Conservation (phyloP, 2,113 vertebrate genomes). For the Oenanthe melanoleuca region DNA sequence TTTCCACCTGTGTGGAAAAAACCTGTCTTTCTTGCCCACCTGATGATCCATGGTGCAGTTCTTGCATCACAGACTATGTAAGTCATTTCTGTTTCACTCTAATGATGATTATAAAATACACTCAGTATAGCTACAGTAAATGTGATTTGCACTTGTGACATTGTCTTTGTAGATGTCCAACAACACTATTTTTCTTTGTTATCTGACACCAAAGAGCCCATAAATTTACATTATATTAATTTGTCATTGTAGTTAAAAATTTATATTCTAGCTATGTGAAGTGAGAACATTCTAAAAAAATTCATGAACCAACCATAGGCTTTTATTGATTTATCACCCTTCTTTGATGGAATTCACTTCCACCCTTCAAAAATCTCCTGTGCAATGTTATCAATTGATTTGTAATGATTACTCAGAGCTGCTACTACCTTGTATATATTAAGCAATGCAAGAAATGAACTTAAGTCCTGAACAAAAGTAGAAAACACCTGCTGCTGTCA, state of each 20-base stretch:
- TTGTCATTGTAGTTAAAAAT: background rate
- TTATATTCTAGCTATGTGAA: background rate
- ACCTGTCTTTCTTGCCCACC: background rate
- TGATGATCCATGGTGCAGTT: background rate
- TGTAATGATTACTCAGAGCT: background rate
- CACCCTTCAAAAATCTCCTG: background rate
- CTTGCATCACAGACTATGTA: rapidly evolving
- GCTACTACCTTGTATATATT: slow-evolving; percentile 6
- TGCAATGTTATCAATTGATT: background rate
- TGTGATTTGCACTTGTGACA: background rate
- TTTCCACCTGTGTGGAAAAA: background rate
- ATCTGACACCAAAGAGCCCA: background rate
- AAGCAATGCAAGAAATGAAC: background rate
- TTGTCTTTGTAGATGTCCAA: background rate
- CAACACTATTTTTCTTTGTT: background rate
- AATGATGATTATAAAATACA: background rate
- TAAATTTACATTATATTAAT: background rate
- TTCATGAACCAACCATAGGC: background rate
- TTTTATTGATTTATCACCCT: background rate
- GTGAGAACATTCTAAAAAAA: background rate
- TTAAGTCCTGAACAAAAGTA: background rate
- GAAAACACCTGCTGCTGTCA: background rate
- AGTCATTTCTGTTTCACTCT: background rate
- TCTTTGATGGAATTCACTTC: background rate
- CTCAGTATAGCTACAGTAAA: background rate